Conservation (phyloP, 1,140 invertebrate genomes). For the Drosophila pandora region DNA sequence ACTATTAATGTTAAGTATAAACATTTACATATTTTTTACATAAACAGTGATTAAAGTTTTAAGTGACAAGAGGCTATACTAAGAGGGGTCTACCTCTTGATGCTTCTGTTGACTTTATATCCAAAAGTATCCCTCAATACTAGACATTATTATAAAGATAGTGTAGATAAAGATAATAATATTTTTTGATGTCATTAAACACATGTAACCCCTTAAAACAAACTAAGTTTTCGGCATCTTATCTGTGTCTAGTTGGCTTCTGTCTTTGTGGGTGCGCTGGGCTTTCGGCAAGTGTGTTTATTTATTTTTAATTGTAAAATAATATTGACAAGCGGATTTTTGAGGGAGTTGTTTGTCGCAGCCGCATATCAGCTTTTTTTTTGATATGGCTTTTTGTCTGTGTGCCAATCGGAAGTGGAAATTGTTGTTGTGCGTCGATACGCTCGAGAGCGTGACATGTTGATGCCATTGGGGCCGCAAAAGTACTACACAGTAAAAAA, state of each 20-base stretch:
- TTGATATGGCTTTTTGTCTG: slow-evolving; percentile 34
- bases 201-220: slow-evolving; percentile 3
- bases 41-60: too few species aligned
- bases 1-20: too few species aligned
- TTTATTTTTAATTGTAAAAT: slow-evolving; percentile 58
- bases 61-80: too few species aligned
- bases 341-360: slow-evolving; percentile 41
- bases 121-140: too few species aligned
- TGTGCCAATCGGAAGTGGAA: slow-evolving; percentile 71
- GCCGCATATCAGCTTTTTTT: slow-evolving; percentile 37
- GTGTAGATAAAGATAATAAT: too few species aligned
- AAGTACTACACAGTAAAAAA: slow-evolving; percentile 5
- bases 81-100: too few species aligned
- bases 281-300: slow-evolving; percentile 50
- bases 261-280: slow-evolving; percentile 38
- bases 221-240: slow-evolving; percentile 30
- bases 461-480: slow-evolving; percentile 12
- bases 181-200: too few species aligned
- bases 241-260: slow-evolving; percentile 36
- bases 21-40: too few species aligned
- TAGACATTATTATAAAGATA: too few species aligned
- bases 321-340: slow-evolving; percentile 64
- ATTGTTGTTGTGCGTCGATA: slow-evolving; percentile 67
- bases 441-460: slow-evolving; percentile 63
- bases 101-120: too few species aligned